Evolutionary conservation across 92 coral and sea anemone species (phyloP), one percentile per base, ranked within the genome.

Genomic region (Epizoanthus rinbou): DNA sequence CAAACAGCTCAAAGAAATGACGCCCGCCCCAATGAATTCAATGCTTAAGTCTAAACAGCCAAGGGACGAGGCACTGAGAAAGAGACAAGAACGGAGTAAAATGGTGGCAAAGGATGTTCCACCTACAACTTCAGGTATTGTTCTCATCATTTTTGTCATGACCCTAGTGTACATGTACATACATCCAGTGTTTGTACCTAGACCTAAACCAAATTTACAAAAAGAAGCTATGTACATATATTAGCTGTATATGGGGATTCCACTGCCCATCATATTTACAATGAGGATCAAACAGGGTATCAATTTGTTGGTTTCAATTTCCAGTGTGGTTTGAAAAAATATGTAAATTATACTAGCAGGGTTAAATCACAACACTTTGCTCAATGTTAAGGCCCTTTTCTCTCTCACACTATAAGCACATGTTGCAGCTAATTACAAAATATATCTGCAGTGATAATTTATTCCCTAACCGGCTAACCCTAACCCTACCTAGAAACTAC

Each of bases 21-120:
- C 75, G 28, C 87, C 90, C 6, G 73, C 76, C 56, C 88, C 88
- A 23, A 79, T 85, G 88, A 67, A 85, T 59, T 69, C 91, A 73
- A 80, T 79, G 85, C 80, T 88, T 11, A 56, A 76, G 21, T 23
- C 33, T 23, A 88, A 88, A 74, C 88, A 88, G 37, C 72, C 86
- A 9, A 73, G 25, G 85, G 75, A 75, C 11, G 83, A 80, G 39
- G 88, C 88, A 11, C 25, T 70, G 8, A 71, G 71, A 19, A 85
- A 76, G 57, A 25, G 80, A 45, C 33, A 31, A 6, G 88, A 85
- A 41, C 78, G 88, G 71, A 79, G 58, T 22, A 74, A 73, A 64
- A 88, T 84, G 69, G 57, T 64, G 22, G 58, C 64, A 47, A 56
- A 70, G 58, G 91, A 88, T 85, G 79, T 85, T 50, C 91, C 91